Evolutionary conservation across 2,797 vertebrate species (phyloP), one percentile per base, ranked within the genome.

Genomic region (Lutjanus campechanus): DNA sequence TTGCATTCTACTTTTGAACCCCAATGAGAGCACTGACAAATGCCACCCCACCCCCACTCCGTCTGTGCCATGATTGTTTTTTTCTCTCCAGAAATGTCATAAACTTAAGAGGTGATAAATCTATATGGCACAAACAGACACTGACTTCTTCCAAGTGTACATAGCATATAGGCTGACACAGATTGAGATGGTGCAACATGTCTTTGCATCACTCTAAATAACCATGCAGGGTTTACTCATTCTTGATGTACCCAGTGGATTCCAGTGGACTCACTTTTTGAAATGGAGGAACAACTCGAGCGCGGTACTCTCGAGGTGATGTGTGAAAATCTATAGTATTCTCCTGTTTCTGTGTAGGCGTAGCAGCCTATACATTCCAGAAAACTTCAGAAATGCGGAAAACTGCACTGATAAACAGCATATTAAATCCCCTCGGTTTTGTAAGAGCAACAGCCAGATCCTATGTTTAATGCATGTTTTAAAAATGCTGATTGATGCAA

Each of bases 11-110:
- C 92, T 90, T 94, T 94, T 96, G 94, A 96, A 96, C 95, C 94
- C 95, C 93, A 93, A 95, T 87, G 90, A 94, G 93, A 94, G 93
- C 93, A 91, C 76, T 94, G 94, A 95, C 91, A 94, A 94, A 94
- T 91, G 92, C 90, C 94, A 95, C 95, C 93, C 95, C 95, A 95
- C 95, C 95, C 95, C 95, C 96, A 88, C 90, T 91, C 95, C 95
- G 93, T 96, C 95, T 96, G 95, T 94, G 94, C 88, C 89, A 91
- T 88, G 90, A 95, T 95, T 93, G 93, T 95, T 94, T 91, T 82
- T 85, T 74, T 79, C 88, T 90, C 90, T 90, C 76, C 85, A 92
- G 88, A 95, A 94, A 95, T 94, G 94, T 94, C 94, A 95, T 92
- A 91, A 89, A 90, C 87, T 91, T 89, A 85, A 92, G 86, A 91